Evolutionary conservation across 2,888 invertebrate species (phyloP).

Genomic region (Trypoxylon attenuatum): DNA sequence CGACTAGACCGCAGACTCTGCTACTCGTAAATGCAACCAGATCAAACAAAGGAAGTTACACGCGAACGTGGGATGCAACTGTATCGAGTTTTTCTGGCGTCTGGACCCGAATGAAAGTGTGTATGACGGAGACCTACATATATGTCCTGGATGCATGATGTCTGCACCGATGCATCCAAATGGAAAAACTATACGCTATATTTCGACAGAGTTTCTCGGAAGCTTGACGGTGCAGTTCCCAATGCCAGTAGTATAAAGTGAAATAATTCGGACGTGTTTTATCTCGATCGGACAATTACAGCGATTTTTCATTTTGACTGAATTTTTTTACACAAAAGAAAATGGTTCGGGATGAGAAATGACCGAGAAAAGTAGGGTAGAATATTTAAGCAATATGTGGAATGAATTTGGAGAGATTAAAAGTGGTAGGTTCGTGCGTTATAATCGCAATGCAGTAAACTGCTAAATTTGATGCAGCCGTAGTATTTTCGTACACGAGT

Average conservation of each 20-base stretch:
- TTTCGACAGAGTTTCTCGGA: slow-evolving; percentile 47
- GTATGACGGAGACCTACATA: slow-evolving; percentile 26
- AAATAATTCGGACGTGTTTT: not conserved
- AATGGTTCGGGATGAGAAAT: no score
- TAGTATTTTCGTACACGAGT: no score
- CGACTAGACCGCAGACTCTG: slow-evolving; percentile 7
- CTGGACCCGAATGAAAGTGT: slow-evolving; percentile 45
- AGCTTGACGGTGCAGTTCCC: not conserved
- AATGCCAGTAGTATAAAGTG: not conserved
- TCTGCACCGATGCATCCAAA: slow-evolving; percentile 26
- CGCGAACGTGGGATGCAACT: slow-evolving; percentile 45
- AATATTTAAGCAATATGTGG: no score
- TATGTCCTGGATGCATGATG: slow-evolving; percentile 19
- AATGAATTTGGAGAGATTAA: no score
- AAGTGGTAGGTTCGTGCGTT: no score
- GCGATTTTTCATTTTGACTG: no score
- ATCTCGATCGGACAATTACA: no score
- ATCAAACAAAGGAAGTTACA: slow-evolving; percentile 48
- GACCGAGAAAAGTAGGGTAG: no score
- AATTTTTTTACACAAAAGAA: no score
- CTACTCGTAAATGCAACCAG: slow-evolving; percentile 23
- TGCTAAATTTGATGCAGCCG: no score
- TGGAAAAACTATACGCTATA: slow-evolving; percentile 34
- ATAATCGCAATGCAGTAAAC: no score
- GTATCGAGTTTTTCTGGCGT: slow-evolving; percentile 48